A percentile compares a stretch with the other conserved stretches of the same genome.
phyloP scores from a whole-genome alignment of 2,888 invertebrate genomes.

The Neoitamus cyanurus region DNA sequence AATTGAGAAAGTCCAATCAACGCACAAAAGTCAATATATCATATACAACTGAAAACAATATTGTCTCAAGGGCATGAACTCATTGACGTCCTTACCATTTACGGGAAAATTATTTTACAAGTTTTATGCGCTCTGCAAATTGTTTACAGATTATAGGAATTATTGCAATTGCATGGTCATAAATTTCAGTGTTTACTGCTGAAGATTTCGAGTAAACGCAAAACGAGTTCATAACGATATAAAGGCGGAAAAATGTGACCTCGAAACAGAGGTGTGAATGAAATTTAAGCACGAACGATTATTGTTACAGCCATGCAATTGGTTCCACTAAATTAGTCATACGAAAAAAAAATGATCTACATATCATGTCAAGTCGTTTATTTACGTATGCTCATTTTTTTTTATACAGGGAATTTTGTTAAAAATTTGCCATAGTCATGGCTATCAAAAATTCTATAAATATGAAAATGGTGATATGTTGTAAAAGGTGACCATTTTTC shows the following conservation, averaged over 20 bases:
- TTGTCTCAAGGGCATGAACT: constrained; percentile 1
- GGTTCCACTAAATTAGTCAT: no score
- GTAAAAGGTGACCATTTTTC: no score
- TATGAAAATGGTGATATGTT: no score
- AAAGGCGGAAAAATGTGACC: not conserved
- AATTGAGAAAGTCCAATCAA: not conserved
- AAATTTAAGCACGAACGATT: no score
- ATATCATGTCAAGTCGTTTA: no score
- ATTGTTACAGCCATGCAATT: no score
- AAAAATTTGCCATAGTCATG: no score
- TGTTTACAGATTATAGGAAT: not conserved
- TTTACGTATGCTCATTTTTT: no score
- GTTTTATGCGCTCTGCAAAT: not conserved
- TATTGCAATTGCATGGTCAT: not conserved
- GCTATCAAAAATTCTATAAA: no score
- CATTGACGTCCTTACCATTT: not conserved
- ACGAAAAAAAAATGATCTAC: no score
- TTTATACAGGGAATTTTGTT: no score
- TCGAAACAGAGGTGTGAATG: not conserved
- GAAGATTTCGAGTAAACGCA: not conserved
- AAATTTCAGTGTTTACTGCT: not conserved
- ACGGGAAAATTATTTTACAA: not conserved
- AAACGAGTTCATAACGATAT: not conserved
- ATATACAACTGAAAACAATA: not conserved
- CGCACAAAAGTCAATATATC: not conserved